A percentile compares a stretch with the other conserved stretches of the same genome.
Conservation (phyloP, 2,888 invertebrate genomes). For the Chymomyza caudatula region DNA sequence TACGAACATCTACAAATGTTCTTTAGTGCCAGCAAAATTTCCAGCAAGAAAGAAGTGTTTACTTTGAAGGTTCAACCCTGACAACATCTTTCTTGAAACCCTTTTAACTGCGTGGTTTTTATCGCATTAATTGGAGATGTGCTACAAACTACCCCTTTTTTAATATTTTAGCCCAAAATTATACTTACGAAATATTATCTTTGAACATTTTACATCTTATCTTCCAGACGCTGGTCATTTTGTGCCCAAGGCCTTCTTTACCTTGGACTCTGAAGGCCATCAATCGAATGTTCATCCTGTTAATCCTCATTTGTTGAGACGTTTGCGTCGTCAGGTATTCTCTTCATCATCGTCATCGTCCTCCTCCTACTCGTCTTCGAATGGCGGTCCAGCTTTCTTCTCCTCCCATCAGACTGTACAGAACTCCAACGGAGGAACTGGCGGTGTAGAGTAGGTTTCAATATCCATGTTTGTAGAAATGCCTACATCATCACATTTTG, state of each 20-base stretch:
- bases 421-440: background rate
- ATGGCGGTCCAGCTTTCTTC: slow-evolving; percentile 39
- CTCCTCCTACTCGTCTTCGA: slow-evolving; percentile 46
- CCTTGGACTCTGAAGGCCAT: slow-evolving; percentile 70
- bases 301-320: slow-evolving; percentile 66
- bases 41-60: no score
- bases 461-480: no score
- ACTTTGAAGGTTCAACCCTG: no score
- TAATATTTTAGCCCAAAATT: no score
- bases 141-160: no score
- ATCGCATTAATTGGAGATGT: no score
- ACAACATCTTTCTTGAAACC: no score
- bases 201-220: background rate
- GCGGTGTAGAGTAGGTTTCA: slow-evolving; percentile 2
- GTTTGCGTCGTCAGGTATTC: slow-evolving; percentile 62
- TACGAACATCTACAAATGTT: no score
- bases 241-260: slow-evolving; percentile 72
- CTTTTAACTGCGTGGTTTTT: no score
- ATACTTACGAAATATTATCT: no score
- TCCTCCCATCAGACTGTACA: slow-evolving; percentile 27
- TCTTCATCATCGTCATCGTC: slow-evolving; percentile 54
- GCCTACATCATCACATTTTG: background rate
- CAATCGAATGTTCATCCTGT: slow-evolving; percentile 68
- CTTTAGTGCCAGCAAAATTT: no score
- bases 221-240: slow-evolving; percentile 67